A percentile compares a stretch with the other conserved stretches of the same genome.
phyloP scores from a whole-genome alignment of 2,113 vertebrate genomes.

The Scatophagus argus region DNA sequence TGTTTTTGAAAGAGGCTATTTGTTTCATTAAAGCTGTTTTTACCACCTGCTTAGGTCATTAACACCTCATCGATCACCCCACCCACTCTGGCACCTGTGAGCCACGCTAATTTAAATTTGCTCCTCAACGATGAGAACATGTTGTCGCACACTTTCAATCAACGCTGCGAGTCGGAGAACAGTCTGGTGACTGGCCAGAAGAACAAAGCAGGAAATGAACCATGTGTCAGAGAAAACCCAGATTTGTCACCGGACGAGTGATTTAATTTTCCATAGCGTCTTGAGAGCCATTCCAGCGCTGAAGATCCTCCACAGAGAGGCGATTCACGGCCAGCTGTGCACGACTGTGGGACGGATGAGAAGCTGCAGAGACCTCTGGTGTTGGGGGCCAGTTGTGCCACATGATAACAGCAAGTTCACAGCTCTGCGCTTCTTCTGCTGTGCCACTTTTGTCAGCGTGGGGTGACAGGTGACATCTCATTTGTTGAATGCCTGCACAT shows the following conservation, averaged over 20 bases:
- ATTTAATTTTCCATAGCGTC: neutral
- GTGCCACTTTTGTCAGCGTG: neutral
- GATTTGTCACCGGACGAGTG: neutral
- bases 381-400: constrained; percentile 37
- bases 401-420: constrained; percentile 26
- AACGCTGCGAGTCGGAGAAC: neutral
- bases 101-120: constrained; percentile 41
- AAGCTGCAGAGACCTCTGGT: constrained; percentile 41
- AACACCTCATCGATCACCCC: constrained; percentile 50
- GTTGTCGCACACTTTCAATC: constrained; percentile 22
- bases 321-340: constrained; percentile 33
- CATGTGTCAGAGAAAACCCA: neutral
- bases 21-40: constrained; percentile 61
- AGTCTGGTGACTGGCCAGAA: neutral
- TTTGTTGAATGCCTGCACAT: constrained; percentile 52
- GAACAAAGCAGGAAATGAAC: constrained; percentile 5
- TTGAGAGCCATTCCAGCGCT: neutral
- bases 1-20: constrained; percentile 55
- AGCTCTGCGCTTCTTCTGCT: constrained; percentile 7
- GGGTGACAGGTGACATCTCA: constrained; percentile 8
- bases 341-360: constrained; percentile 36
- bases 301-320: constrained; percentile 17
- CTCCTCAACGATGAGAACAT: constrained; percentile 7
- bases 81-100: constrained; percentile 31
- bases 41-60: constrained; percentile 57